phyloP scores from a whole-genome alignment of 1,140 invertebrate species.

The Potamilus streckersoni region DNA sequence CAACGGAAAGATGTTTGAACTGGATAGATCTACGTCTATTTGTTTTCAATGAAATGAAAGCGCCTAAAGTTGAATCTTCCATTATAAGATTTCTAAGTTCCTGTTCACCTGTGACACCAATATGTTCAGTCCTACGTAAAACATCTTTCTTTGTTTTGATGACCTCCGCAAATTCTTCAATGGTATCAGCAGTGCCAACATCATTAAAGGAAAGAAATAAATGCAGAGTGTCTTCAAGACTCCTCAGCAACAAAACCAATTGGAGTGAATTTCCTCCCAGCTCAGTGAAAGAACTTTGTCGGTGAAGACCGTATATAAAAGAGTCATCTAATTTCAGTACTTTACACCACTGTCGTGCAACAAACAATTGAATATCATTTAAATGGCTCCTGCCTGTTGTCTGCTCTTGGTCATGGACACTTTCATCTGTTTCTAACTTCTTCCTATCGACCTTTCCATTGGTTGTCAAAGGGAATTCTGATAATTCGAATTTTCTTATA shows the following conservation, averaged over 20 bases:
- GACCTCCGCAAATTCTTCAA: slow-evolving; percentile 46
- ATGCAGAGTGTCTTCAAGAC: slow-evolving; percentile 35
- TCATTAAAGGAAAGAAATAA: slow-evolving; percentile 43
- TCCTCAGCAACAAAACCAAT: slow-evolving; percentile 39
- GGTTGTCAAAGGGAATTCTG: slow-evolving; percentile 42
- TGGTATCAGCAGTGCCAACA: slow-evolving; percentile 43
- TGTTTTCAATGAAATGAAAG: slow-evolving; percentile 11
- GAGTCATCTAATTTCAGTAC: slow-evolving; percentile 37
- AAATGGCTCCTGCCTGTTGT: slow-evolving; percentile 35
- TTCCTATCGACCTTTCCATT: slow-evolving; percentile 51
- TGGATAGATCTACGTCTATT: slow-evolving; percentile 30
- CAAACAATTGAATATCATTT: slow-evolving; percentile 40
- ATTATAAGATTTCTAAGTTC: slow-evolving; percentile 32
- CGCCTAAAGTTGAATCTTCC: slow-evolving; percentile 29
- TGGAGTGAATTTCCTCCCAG: slow-evolving; percentile 48
- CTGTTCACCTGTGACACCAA: slow-evolving; percentile 6
- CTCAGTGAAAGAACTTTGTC: slow-evolving; percentile 44
- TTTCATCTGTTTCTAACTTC: slow-evolving; percentile 38
- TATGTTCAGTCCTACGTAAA: slow-evolving; percentile 17
- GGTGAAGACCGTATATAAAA: slow-evolving; percentile 31
- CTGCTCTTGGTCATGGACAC: slow-evolving; percentile 32
- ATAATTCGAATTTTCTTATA: slow-evolving; percentile 39
- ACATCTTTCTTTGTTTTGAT: slow-evolving; percentile 36
- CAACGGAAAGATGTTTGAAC: slow-evolving; percentile 22
- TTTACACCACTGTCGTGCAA: slow-evolving; percentile 40